These are phyloP conservation scores for Lutjanus campechanus DNA, from an alignment of 2,797 vertebrate species.

Conservation along the genomic window DNA sequence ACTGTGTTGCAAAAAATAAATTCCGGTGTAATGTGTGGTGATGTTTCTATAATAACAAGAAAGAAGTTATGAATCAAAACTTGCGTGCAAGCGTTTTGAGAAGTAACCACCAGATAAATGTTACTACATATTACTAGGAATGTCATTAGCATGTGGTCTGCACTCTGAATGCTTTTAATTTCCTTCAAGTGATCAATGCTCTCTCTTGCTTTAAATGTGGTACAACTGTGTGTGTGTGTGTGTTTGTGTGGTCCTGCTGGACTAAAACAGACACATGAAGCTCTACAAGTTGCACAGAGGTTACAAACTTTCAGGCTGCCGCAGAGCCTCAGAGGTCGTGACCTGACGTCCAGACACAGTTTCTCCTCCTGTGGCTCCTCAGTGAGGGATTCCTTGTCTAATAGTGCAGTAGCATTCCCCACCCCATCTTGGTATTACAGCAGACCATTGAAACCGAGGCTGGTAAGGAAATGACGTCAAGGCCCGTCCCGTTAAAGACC, in stretches of 20 bases:
- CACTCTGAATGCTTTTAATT: background rate
- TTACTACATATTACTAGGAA: too few species aligned
- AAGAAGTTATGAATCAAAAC: constrained; percentile 9
- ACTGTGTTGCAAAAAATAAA: background rate
- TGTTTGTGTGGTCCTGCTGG: background rate
- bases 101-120: background rate
- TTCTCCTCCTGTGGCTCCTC: background rate
- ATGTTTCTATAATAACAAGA: background rate
- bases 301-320: constrained; percentile 4
- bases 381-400: constrained; percentile 21
- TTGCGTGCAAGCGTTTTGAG: background rate
- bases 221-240: too few species aligned
- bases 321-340: constrained; percentile 26
- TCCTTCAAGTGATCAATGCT: background rate
- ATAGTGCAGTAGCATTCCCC: constrained; percentile 5
- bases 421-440: background rate
- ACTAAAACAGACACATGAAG: background rate
- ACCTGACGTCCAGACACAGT: constrained; percentile 5
- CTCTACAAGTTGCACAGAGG: background rate
- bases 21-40: background rate
- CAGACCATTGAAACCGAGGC: constrained; percentile 31
- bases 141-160: background rate
- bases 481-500: constrained; percentile 45
- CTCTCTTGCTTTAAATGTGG: background rate
- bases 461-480: constrained; percentile 41